Conservation (phyloP, 2,797 vertebrate species). For the Cottoperca gobio region DNA sequence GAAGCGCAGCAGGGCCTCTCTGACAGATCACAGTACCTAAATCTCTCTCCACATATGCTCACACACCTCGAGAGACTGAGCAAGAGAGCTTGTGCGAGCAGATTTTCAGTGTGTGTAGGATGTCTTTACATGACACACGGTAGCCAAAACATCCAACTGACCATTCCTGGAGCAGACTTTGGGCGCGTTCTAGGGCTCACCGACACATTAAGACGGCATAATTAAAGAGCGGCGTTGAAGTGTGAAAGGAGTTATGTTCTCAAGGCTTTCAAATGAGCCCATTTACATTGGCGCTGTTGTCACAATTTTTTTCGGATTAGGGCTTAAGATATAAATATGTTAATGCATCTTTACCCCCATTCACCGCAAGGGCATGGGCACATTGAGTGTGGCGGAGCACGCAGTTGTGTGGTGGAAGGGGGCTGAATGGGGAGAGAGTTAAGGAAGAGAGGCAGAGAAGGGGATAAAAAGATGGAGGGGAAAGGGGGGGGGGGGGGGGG, state of each 20-base stretch:
- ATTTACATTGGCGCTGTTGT: constrained; percentile 72
- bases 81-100: constrained; percentile 19
- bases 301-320: constrained; percentile 41
- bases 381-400: constrained; percentile 56
- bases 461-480: constrained; percentile 51
- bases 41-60: constrained; percentile 13
- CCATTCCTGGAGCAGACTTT: constrained; percentile 31
- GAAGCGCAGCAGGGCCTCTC: constrained; percentile 38
- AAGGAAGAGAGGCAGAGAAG: constrained; percentile 65
- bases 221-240: constrained; percentile 68
- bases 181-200: constrained; percentile 25
- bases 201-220: constrained; percentile 67
- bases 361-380: constrained; percentile 72
- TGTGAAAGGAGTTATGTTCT: constrained; percentile 75
- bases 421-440: constrained; percentile 54
- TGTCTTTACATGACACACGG: constrained; percentile 7
- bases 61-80: constrained; percentile 1
- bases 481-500: constrained; percentile 23
- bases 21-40: constrained; percentile 40
- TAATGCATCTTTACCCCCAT: constrained; percentile 83
- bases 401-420: constrained; percentile 52
- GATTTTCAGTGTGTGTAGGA: constrained; percentile 5
- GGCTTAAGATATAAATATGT: constrained; percentile 81
- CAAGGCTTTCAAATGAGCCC: constrained; percentile 69
- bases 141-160: constrained; percentile 36